Base-by-base conservation (phyloP, 2,797 vertebrate species). In the Phrynocephalus forsythii region DNA sequence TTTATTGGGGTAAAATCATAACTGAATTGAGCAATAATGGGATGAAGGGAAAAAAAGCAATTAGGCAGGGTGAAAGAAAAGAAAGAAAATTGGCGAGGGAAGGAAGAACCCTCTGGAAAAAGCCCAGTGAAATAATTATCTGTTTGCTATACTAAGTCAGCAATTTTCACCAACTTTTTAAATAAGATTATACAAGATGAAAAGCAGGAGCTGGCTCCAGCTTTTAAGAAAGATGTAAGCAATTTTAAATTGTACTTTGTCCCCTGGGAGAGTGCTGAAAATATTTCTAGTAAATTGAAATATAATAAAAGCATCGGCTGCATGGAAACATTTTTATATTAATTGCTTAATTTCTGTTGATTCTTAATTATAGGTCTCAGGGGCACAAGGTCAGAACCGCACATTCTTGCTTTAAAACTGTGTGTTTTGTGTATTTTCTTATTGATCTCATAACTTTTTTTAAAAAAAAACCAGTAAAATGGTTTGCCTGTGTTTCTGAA, bases 201-300 rank as follows among this genome's bases (percentile, higher is more conserved):
- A 96, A 95, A 86, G 85, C 93, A 95, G 96, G 92, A 26, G 94
- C 96, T 96, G 95, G 92, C 93, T 96, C 96, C 95, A 95, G 95
- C 95, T 95, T 96, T 95, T 96, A 94, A 94, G 94, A 96, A 96
- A 92, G 56, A 95, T 96, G 95, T 95, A 96, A 96, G 96, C 96
- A 97, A 95, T 97, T 97, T 94, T 88, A 93, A 95, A 94, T 88
- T 88, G 83, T 79, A 80, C 85, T 94, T 88, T 92, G 88, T 96
- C 95, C 94, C 92, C 6, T 67, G 93, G 92, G 96, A 94, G 84
- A 87, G 68, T 82, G 88, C 89, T 84, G 83, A 90, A 94, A 96
- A 92, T 94, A 94, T 92, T 96, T 95, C 92, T 92, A 95, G 94
- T 94, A 93, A 96, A 96, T 96, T 96, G 94, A 96, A 96, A 82